These are phyloP conservation scores for Diarsia mendica DNA, from an alignment of 2,888 invertebrate genomes.

Conservation along the genomic window DNA sequence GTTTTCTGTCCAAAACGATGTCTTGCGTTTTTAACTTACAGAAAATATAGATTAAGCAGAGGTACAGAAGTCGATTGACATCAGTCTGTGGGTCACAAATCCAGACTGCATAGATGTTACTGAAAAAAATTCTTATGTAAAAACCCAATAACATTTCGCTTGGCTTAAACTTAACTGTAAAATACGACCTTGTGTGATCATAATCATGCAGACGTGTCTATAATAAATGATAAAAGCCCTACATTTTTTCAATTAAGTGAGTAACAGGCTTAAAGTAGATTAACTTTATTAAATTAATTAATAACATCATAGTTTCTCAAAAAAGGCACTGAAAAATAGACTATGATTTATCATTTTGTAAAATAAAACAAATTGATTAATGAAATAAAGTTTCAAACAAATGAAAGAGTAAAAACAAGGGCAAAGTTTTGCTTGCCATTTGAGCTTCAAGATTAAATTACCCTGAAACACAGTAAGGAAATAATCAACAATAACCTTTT, in stretches of 20 bases:
- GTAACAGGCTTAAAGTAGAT: not conserved
- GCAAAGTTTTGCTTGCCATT: constrained; percentile 11
- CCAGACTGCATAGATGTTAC: not conserved
- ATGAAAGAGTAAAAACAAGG: constrained; percentile 12
- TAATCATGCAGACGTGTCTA: not conserved
- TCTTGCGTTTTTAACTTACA: not conserved
- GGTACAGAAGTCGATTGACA: not conserved
- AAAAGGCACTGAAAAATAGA: constrained; percentile 11
- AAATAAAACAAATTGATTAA: constrained; percentile 7
- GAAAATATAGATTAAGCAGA: too few species aligned
- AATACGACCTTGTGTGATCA: not conserved
- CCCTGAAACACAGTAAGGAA: constrained; percentile 16
- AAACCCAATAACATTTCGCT: not conserved
- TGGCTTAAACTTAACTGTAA: not conserved
- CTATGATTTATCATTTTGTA: not conserved
- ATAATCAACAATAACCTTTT: constrained; percentile 3
- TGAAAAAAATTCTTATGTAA: not conserved
- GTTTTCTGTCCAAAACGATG: not conserved
- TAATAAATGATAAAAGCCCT: not conserved
- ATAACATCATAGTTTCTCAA: not conserved
- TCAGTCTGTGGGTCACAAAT: not conserved
- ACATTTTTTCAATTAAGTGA: not conserved
- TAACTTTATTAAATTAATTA: not conserved
- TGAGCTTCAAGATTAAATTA: constrained; percentile 26
- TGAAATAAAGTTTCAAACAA: constrained; percentile 20